Base-by-base conservation (phyloP, 1,140 invertebrate species). In the Eupristina koningsbergeri region DNA sequence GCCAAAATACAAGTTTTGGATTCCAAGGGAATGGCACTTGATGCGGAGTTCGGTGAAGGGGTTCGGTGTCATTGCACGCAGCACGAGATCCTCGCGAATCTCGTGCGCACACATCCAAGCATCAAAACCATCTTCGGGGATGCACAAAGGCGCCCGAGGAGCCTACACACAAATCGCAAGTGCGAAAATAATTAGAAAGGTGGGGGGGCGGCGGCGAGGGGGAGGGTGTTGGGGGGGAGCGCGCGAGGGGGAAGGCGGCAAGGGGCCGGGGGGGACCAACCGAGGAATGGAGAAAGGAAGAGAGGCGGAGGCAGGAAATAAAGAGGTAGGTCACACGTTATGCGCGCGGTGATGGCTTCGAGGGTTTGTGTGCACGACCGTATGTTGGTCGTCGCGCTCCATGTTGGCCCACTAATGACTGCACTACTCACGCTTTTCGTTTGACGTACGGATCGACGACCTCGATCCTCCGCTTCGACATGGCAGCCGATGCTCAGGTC, bases 391-490 rank as follows among this genome's bases (percentile, higher is more conserved):
- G n/a, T 64, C 3, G 26, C 9, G 3, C 13, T 64, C 26, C 3
- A 64, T 3, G 19, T 19, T 6, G 5, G 9, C 34, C 7, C 0
- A 58, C 9, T 34, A 34, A 0, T 8, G 13, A 19, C 6, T 6
- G 1, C 13, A 9, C 2, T 64, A 93, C 93, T 93, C 90, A 96
- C 96, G 94, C 93, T 92, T 95, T 96, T 89, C 95, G 94, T 88
- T 96, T 96, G 79, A 96, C 93, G 90, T 96, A 96, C 7, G 96
- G 96, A 90, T 97, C 96, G 86, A 96, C 93, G 41, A 97, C 95
- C 93, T 97, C 96, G 88, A 97, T 96, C 89, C 96, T 94, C 86
- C 96, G 93, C 90, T 97, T 97, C 31, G 96, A 96, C 96, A 97
- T 97, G 77, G 45, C 34, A 73, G n/a, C 8, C 31, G 15, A 19